Evolutionary conservation across 2,888 invertebrate species (phyloP).

Genomic region (Callyntrura guangdongensis): DNA sequence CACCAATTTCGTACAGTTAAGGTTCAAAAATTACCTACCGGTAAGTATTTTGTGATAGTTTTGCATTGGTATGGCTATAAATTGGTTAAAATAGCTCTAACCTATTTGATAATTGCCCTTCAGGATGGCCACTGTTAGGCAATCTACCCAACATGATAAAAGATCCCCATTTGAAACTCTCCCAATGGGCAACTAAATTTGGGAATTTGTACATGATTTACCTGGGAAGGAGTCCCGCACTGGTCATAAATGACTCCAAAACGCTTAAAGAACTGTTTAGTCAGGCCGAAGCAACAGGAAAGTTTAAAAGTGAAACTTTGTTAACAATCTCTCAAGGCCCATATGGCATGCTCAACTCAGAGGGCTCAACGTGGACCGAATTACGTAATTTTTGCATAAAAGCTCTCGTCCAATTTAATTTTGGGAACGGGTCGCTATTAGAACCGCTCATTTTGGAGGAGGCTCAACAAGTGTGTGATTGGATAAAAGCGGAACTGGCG

Average conservation of each 20-base stretch:
- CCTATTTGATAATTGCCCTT: no score
- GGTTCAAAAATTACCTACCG: no score
- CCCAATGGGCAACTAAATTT: conserved; percentile 33
- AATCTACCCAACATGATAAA: conserved; percentile 33
- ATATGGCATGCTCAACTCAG: neutral
- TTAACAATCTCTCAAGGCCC: neutral
- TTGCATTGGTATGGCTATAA: no score
- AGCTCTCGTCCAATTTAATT: neutral
- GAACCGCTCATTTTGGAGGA: neutral
- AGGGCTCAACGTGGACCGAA: neutral
- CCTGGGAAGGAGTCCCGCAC: neutral
- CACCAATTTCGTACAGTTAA: no score
- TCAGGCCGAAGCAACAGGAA: neutral
- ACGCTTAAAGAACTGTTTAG: neutral
- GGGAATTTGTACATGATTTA: conserved; percentile 34
- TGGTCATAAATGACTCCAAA: neutral
- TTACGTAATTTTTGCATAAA: neutral
- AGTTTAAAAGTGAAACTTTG: neutral
- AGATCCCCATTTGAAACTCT: conserved; percentile 24
- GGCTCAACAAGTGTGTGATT: neutral
- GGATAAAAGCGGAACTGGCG: neutral
- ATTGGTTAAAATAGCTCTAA: no score
- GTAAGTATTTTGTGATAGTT: no score
- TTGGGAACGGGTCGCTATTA: neutral
- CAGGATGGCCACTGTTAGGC: conserved; percentile 53